phyloP scores from a whole-genome alignment of 2,888 invertebrate genomes.

The Theodoxus fluviatilis region DNA sequence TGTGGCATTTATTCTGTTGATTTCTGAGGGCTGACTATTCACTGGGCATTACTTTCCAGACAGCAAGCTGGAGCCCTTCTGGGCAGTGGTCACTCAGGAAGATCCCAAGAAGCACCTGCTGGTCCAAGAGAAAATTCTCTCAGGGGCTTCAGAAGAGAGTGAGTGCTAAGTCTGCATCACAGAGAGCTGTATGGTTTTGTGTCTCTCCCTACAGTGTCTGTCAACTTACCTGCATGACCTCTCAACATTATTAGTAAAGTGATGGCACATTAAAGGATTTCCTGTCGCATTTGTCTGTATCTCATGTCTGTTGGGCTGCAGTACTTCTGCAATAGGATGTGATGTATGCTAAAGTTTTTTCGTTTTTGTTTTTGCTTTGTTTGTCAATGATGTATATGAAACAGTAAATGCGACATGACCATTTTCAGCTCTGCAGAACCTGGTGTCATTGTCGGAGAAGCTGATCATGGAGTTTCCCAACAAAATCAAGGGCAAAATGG shows the following conservation, averaged over 20 bases:
- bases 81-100: slow-evolving; percentile 75
- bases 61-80: slow-evolving; percentile 71
- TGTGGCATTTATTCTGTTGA: too few species aligned
- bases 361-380: slow-evolving; percentile 9
- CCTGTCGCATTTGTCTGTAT: neutral
- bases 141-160: slow-evolving; percentile 76
- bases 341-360: neutral
- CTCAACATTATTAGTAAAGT: slow-evolving; percentile 4
- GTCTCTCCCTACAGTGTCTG: too few species aligned
- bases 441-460: slow-evolving; percentile 78
- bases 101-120: slow-evolving; percentile 82
- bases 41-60: slow-evolving; percentile 52
- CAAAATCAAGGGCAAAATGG: slow-evolving; percentile 73
- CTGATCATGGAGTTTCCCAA: slow-evolving; percentile 76
- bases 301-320: neutral
- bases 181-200: neutral
- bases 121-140: slow-evolving; percentile 81
- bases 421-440: slow-evolving; percentile 73
- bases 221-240: too few species aligned
- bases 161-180: slow-evolving; percentile 34
- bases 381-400: too few species aligned
- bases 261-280: neutral
- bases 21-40: too few species aligned
- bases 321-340: too few species aligned
- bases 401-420: too few species aligned